These are phyloP conservation scores for Euwallacea similis DNA, from an alignment of 1,140 invertebrate species.

Conservation along the genomic window DNA sequence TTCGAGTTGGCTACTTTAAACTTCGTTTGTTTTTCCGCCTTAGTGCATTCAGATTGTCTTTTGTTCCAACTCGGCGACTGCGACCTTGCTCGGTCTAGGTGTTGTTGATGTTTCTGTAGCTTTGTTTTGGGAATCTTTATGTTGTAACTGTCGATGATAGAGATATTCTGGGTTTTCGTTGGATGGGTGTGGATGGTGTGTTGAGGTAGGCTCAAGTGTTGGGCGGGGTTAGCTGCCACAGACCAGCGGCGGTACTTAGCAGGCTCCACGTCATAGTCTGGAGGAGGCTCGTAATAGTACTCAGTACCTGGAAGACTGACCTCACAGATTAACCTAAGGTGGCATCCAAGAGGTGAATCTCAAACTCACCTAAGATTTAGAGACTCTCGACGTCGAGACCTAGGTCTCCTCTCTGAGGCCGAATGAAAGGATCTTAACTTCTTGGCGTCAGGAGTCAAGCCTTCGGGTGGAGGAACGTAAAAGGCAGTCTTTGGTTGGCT, in stretches of 20 bases:
- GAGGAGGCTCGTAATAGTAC: slow-evolving; percentile 49
- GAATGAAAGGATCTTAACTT: slow-evolving; percentile 39
- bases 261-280: slow-evolving; percentile 50
- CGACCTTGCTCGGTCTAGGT: slow-evolving; percentile 47
- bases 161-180: slow-evolving; percentile 37
- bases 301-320: slow-evolving; percentile 26
- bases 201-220: slow-evolving; percentile 12
- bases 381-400: slow-evolving; percentile 42
- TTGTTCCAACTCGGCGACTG: slow-evolving; percentile 51
- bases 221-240: slow-evolving; percentile 44
- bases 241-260: slow-evolving; percentile 47
- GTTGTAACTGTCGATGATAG: slow-evolving; percentile 42
- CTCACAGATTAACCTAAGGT: not conserved
- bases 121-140: slow-evolving; percentile 53
- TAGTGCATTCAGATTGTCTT: slow-evolving; percentile 40
- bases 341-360: too few species aligned
- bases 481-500: slow-evolving; percentile 58
- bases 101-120: slow-evolving; percentile 37
- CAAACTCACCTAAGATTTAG: slow-evolving; percentile 29
- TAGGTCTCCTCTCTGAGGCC: slow-evolving; percentile 38
- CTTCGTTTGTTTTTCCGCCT: slow-evolving; percentile 37
- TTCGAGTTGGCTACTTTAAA: slow-evolving; percentile 46
- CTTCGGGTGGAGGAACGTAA: slow-evolving; percentile 62
- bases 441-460: slow-evolving; percentile 40
- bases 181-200: slow-evolving; percentile 18